phyloP scores from a whole-genome alignment of 2,113 vertebrate species.

The Pelecanoides urinatrix region DNA sequence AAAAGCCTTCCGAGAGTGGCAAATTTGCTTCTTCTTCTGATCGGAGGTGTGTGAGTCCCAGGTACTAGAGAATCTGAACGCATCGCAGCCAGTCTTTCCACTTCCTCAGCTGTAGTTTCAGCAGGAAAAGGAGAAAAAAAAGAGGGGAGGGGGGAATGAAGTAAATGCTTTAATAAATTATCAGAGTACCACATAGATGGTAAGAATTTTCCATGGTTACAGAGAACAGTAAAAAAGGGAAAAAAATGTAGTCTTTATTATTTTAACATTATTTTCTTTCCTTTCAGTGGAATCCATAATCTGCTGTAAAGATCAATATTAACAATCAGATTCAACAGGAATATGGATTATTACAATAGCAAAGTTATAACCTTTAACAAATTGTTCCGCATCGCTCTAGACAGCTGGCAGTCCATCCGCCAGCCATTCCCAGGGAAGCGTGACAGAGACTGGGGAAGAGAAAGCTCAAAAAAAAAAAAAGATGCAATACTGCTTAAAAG shows the following conservation, averaged over 20 bases:
- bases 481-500: background rate
- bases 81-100: conserved; percentile 95
- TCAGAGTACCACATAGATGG: conserved; percentile 32
- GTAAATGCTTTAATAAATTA: conserved; percentile 15
- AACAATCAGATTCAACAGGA: background rate
- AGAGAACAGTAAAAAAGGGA: background rate
- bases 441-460: background rate
- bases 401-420: background rate
- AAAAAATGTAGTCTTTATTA: background rate
- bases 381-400: background rate
- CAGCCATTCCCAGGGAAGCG: background rate
- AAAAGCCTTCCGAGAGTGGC: conserved; percentile 93
- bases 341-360: background rate
- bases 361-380: background rate
- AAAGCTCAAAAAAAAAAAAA: background rate
- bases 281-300: background rate
- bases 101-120: conserved; percentile 88
- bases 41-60: conserved; percentile 92
- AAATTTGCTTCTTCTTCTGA: conserved; percentile 93
- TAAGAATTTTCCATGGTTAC: conserved; percentile 40
- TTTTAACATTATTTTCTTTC: background rate
- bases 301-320: background rate
- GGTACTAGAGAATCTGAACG: conserved; percentile 92
- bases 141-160: background rate
- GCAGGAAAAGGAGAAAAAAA: background rate